A percentile compares a stretch with the other conserved stretches of the same genome.
phyloP scores from a whole-genome alignment of 2,888 invertebrate species.

The Protodeltote pygarga region DNA sequence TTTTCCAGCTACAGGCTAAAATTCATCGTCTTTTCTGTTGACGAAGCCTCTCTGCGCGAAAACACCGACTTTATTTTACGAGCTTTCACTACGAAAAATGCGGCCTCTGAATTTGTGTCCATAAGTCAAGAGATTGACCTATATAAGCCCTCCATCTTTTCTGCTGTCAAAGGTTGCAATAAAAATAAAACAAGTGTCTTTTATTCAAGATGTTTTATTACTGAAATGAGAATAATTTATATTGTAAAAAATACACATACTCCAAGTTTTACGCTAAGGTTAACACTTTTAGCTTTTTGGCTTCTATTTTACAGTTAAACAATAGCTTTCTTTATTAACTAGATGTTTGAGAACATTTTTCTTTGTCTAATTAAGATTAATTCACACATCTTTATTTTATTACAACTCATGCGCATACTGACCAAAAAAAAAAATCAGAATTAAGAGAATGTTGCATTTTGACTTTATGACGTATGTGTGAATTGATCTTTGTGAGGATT shows the following conservation, averaged over 20 bases:
- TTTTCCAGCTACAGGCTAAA: not conserved
- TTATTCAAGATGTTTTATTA: constrained; percentile 83
- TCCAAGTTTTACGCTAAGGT: constrained; percentile 75
- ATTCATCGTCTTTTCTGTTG: not conserved
- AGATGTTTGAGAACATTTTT: constrained; percentile 34
- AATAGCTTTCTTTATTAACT: constrained; percentile 52
- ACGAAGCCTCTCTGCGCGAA: not conserved
- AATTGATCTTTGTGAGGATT: constrained; percentile 38
- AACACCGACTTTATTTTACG: constrained; percentile 29
- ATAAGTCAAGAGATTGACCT: constrained; percentile 41
- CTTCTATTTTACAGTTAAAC: constrained; percentile 72
- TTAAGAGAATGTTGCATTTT: not conserved
- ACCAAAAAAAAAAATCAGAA: not conserved
- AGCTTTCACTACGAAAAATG: constrained; percentile 24
- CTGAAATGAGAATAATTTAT: constrained; percentile 87
- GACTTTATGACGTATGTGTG: constrained; percentile 20
- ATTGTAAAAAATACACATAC: constrained; percentile 87
- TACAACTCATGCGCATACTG: not conserved
- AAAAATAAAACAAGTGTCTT: constrained; percentile 39
- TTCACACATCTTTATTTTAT: constrained; percentile 27
- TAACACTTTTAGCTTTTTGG: constrained; percentile 76
- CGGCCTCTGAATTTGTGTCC: constrained; percentile 13
- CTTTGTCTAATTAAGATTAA: constrained; percentile 28
- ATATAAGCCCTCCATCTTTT: constrained; percentile 26
- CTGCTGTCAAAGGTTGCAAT: constrained; percentile 17